Evolutionary conservation across 2,888 invertebrate genomes (phyloP), one percentile per base, ranked within the genome.

Genomic region (Campoletis raptor): DNA sequence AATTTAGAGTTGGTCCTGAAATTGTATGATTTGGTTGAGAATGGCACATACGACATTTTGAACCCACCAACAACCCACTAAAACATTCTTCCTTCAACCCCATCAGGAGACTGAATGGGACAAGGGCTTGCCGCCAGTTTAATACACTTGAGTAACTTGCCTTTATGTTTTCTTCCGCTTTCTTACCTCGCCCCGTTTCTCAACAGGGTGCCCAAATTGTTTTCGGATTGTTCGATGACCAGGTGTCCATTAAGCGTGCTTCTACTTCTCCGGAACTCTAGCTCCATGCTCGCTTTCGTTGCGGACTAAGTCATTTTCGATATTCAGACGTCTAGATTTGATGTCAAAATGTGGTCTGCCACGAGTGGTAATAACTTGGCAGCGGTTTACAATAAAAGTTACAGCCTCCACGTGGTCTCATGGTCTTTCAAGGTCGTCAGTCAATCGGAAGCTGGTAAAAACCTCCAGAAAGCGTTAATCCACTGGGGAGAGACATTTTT

Each of bases 101-200:
- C 21, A 45, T 52, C 12, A 57, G 0, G n/a, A 36, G 45, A 21
- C 8, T 30, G 61, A 61, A 82, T 21, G 24, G 42, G 54, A 52
- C 70, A 18, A 24, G 54, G 54, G 30, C 66, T 77, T 52, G 72
- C 37, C 45, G 57, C 83, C 78, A 70, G 21, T 40, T 24, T 73
- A 54, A 37, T 67, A 42, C 66, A n/a, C 42, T 64, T n/a, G 45
- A 57, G 61, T 57, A 74, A 69, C 57, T 54, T 48, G 57, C 24
- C 57, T 57, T 72, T 83, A 30, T 52, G 57, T 67, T 69, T 83
- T 76, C 30, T 85, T 79, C 69, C 72, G 42, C 57, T 64, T 85
- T 54, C 52, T 54, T 42, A 69, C 40, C 24, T 24, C 42, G 42
- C 30, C 61, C 24, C 24, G 18, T 30, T 40, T 24, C 74, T 42